Conservation (phyloP, 2,888 invertebrate species). For the Cephus spinipes region DNA sequence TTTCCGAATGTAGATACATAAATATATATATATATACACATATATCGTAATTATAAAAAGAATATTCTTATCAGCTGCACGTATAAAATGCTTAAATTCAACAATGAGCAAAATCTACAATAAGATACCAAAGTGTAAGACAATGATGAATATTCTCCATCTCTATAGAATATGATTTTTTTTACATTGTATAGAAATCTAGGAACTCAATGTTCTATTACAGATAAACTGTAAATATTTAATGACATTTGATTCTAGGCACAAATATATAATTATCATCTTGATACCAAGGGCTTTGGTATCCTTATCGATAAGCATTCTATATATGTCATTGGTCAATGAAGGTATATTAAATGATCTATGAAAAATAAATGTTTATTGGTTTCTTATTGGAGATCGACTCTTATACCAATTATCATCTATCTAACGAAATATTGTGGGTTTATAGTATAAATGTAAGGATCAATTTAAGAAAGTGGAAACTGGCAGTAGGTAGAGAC, state of each 20-base stretch:
- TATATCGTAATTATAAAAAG: conserved; percentile 4
- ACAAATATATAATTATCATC: not conserved
- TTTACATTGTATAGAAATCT: not conserved
- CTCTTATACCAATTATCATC: not conserved
- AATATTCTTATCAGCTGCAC: conserved; percentile 2
- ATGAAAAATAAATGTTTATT: not conserved
- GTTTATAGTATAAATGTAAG: not conserved
- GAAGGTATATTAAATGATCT: not conserved
- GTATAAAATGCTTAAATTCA: conserved; percentile 21
- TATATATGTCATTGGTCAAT: not conserved
- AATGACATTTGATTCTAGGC: not conserved
- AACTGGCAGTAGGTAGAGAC: not conserved
- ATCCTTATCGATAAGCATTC: not conserved
- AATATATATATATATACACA: not conserved
- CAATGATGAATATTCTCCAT: not conserved
- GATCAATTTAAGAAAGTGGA: not conserved
- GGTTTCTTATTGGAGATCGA: not conserved
- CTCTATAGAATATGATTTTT: not conserved
- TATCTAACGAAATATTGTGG: not conserved
- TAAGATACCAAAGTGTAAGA: not conserved
- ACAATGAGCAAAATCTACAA: conserved; percentile 2
- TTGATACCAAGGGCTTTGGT: not conserved
- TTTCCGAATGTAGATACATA: not conserved
- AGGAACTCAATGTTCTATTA: not conserved
- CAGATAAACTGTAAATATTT: not conserved